Evolutionary conservation across 2,888 invertebrate species (phyloP).

Genomic region (Smittia aterrima): DNA sequence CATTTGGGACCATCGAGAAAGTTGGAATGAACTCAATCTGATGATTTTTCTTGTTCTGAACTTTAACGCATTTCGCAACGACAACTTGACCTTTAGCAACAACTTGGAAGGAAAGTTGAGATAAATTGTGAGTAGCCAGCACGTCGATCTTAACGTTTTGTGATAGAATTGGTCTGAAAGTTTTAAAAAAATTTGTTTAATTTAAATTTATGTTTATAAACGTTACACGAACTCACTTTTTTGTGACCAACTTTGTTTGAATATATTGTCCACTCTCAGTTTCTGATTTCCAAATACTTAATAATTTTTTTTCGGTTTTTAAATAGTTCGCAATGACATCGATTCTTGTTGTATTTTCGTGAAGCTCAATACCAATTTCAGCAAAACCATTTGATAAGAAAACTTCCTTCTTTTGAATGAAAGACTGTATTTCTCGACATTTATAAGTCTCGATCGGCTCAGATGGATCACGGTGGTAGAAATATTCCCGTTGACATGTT

Average conservation of each 20-base stretch:
- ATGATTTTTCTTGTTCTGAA: conserved; percentile 50
- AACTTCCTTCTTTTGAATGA: not conserved
- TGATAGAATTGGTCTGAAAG: conserved; percentile 60
- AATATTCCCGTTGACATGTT: not conserved
- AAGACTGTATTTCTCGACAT: not conserved
- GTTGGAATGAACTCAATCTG: conserved; percentile 66
- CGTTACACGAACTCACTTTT: conserved; percentile 51
- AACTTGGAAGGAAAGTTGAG: conserved; percentile 71
- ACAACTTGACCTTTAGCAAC: conserved; percentile 82
- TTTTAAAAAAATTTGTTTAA: too few relatives aligned
- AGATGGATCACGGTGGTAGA: conserved; percentile 46
- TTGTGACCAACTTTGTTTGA: conserved; percentile 59
- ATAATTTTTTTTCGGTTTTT: conserved; percentile 65
- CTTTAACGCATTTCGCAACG: conserved; percentile 58
- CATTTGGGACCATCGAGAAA: conserved; percentile 73
- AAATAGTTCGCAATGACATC: conserved; percentile 68
- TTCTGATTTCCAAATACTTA: conserved; percentile 64
- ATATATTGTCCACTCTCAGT: conserved; percentile 62
- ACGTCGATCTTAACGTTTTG: conserved; percentile 71
- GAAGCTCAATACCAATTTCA: not conserved
- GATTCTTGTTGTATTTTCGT: not conserved
- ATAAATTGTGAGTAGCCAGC: conserved; percentile 70
- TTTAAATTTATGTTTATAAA: too few relatives aligned
- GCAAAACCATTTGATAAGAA: not conserved
- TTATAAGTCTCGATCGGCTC: conserved; percentile 47